phyloP scores from a whole-genome alignment of 2,113 vertebrate species.

The Mirounga angustirostris region DNA sequence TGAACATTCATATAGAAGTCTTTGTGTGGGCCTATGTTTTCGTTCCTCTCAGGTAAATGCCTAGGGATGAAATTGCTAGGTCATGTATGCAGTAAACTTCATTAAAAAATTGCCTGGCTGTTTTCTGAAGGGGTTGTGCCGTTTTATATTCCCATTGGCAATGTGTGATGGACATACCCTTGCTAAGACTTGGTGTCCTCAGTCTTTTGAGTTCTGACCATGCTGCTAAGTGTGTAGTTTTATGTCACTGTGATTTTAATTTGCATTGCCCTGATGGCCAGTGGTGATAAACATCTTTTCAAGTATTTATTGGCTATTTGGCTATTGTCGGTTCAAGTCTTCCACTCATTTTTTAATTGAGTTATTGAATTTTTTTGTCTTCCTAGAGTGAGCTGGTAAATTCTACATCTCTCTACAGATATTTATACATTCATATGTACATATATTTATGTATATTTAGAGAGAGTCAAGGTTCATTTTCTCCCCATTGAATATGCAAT shows the following conservation, averaged over 20 bases:
- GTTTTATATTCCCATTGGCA: background rate
- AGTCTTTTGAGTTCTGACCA: background rate
- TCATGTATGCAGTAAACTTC: background rate
- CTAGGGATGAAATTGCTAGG: background rate
- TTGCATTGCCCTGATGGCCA: background rate
- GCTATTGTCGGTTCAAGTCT: background rate
- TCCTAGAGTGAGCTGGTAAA: background rate
- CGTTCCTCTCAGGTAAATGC: background rate
- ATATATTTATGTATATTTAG: background rate
- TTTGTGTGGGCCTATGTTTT: background rate
- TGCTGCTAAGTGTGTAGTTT: background rate
- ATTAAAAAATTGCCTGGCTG: background rate
- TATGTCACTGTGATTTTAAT: background rate
- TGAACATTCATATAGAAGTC: background rate
- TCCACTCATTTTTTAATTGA: constrained; percentile 37
- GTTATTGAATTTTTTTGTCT: constrained; percentile 6
- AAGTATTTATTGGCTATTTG: background rate
- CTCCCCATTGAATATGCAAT: background rate
- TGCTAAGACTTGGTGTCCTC: background rate
- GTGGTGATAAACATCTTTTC: background rate
- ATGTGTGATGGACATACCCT: background rate
- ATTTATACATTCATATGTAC: background rate
- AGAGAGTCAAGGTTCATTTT: background rate
- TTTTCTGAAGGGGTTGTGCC: background rate
- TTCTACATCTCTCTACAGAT: background rate